Conservation (phyloP, 2,797 vertebrate genomes). For the Siniperca undulata region DNA sequence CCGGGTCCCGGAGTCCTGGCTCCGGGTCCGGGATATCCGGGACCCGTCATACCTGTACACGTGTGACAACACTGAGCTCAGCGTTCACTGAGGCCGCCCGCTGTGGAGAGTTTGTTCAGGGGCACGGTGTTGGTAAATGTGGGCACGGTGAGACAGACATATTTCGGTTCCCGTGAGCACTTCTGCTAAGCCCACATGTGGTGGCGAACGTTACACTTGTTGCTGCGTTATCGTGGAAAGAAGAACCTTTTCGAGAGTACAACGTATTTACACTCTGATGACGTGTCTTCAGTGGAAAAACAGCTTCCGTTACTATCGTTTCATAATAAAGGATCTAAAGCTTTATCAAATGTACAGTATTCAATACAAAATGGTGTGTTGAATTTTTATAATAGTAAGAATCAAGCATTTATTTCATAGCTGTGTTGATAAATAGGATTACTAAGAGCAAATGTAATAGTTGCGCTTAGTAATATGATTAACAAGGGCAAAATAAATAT, state of each 20-base stretch:
- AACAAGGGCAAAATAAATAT: neutral
- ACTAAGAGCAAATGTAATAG: neutral
- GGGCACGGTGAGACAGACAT: no score
- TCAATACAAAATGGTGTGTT: neutral
- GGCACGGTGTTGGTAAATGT: neutral
- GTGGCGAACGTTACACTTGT: neutral
- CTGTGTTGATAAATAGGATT: neutral
- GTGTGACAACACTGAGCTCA: neutral
- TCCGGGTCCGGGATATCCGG: neutral
- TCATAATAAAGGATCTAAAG: conserved; percentile 11
- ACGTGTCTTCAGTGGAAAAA: neutral
- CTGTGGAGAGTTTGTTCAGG: neutral
- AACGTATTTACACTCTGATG: neutral
- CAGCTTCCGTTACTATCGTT: neutral
- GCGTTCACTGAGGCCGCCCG: no score
- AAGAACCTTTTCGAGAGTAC: neutral
- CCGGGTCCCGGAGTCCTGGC: neutral
- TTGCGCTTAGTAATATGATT: neutral
- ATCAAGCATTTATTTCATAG: neutral
- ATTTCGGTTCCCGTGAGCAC: neutral
- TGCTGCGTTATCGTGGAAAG: no score
- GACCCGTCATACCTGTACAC: neutral
- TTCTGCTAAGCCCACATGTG: neutral
- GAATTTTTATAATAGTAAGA: neutral
- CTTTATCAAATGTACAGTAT: neutral